A percentile compares a stretch with the other conserved stretches of the same genome.
phyloP scores from a whole-genome alignment of 1,140 invertebrate genomes.

The Lepidurus arcticus region DNA sequence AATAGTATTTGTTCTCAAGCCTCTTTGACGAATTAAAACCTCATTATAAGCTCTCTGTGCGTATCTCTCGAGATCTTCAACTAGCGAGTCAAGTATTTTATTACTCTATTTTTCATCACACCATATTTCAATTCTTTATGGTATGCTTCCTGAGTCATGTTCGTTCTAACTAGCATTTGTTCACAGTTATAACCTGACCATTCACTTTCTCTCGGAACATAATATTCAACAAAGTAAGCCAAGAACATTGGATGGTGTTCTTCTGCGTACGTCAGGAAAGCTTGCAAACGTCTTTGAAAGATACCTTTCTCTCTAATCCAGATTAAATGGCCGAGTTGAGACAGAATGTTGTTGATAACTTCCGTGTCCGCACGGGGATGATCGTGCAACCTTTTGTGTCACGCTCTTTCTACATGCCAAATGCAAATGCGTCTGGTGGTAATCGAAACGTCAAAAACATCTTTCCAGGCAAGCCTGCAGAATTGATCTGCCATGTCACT shows the following conservation, averaged over 20 bases:
- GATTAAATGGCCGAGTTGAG: not conserved
- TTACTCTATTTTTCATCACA: not conserved
- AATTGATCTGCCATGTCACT: too few relatives aligned
- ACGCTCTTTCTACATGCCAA: too few relatives aligned
- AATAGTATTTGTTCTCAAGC: not conserved
- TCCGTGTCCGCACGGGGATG: not conserved
- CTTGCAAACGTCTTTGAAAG: not conserved
- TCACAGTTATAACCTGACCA: conserved; percentile 17
- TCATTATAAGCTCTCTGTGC: not conserved
- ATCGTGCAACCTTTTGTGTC: too few relatives aligned
- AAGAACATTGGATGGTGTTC: not conserved
- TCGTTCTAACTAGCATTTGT: not conserved
- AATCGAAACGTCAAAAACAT: too few relatives aligned
- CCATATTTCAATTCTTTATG: not conserved
- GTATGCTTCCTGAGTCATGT: not conserved
- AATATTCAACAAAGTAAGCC: not conserved
- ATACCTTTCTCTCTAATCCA: not conserved
- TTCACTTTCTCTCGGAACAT: not conserved
- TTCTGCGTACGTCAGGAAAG: conserved; percentile 17
- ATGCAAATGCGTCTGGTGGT: too few relatives aligned
- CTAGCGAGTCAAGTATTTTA: not conserved
- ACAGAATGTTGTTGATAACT: not conserved
- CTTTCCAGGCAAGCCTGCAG: too few relatives aligned
- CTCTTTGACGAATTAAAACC: not conserved
- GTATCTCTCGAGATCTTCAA: not conserved